Evolutionary conservation across 2,888 invertebrate species (phyloP), one percentile per base, ranked within the genome.

Genomic region (Tetramorium bicarinatum): DNA sequence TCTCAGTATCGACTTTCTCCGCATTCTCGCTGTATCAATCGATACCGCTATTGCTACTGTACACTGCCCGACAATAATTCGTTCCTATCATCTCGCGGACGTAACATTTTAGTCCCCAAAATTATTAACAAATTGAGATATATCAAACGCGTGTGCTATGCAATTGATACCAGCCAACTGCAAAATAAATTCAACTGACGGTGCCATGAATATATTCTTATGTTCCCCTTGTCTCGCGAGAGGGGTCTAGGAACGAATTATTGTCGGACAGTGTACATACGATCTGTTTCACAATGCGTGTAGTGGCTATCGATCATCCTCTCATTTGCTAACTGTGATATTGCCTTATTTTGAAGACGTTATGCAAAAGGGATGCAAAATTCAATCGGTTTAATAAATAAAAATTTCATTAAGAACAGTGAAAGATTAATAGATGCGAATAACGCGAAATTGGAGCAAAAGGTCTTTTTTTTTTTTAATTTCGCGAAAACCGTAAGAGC

Each of bases 1-100:
- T 64, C 18, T 38, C 9, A 49, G 13, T 21, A 47, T 3, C 15
- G 47, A 77, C 76, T 77, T 77, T 76, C 76, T 64, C 64, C 64
- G 21, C 29, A 52, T 49, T 76, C 76, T 66, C 25, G 25, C 41
- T 54, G 15, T 38, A 64, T 41, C 25, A 77, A 62, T 62, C 6
- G 64, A 3, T 34, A 13, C 38, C 13, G 21, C 25, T 38, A 41
- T 41, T 41, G 56, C 34, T 49, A 34, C 15, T 34, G 25, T 44
- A 34, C 1, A 4, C n/a, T n/a, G n/a, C n/a, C n/a, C n/a, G n/a
- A n/a, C n/a, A n/a, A n/a, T n/a, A n/a, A n/a, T n/a, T n/a, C n/a
- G n/a, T n/a, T n/a, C n/a, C n/a, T n/a, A n/a, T n/a, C n/a, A n/a
- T n/a, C n/a, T n/a, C n/a, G n/a, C n/a, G n/a, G n/a, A n/a, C n/a